phyloP scores from a whole-genome alignment of 2,888 invertebrate species.

The Uloborus plumipes region DNA sequence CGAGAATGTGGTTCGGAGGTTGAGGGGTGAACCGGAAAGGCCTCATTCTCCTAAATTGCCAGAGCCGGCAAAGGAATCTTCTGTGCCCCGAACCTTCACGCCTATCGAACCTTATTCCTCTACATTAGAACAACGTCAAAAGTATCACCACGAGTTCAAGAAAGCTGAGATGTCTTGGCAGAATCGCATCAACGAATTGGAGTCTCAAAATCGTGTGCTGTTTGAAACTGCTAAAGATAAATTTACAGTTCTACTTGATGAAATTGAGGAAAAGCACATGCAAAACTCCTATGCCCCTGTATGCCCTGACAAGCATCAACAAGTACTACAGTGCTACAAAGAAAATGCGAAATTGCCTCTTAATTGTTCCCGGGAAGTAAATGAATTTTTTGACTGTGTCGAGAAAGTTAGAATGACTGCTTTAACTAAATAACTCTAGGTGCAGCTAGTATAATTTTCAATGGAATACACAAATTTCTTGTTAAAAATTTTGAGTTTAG shows the following conservation, averaged over 20 bases:
- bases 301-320: constrained; percentile 59
- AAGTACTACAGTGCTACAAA: constrained; percentile 61
- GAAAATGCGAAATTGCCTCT: constrained; percentile 60
- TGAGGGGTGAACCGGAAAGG: constrained; percentile 50
- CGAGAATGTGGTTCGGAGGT: constrained; percentile 59
- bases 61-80: neutral
- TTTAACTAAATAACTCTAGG: constrained; percentile 26
- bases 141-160: constrained; percentile 59
- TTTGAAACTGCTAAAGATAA: constrained; percentile 54
- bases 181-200: constrained; percentile 48
- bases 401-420: constrained; percentile 59
- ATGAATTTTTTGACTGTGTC: constrained; percentile 65
- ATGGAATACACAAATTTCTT: neutral
- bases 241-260: constrained; percentile 38
- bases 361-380: constrained; percentile 65
- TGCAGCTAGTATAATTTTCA: too few species aligned
- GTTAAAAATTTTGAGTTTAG: neutral
- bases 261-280: constrained; percentile 61
- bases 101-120: constrained; percentile 45
- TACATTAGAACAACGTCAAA: constrained; percentile 51
- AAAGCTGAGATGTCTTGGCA: constrained; percentile 60
- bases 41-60: neutral
- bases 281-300: constrained; percentile 61
- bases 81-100: constrained; percentile 24
- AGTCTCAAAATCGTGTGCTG: constrained; percentile 59